Conservation (phyloP, 2,797 vertebrate genomes). For the Cephalopachus bancanus region DNA sequence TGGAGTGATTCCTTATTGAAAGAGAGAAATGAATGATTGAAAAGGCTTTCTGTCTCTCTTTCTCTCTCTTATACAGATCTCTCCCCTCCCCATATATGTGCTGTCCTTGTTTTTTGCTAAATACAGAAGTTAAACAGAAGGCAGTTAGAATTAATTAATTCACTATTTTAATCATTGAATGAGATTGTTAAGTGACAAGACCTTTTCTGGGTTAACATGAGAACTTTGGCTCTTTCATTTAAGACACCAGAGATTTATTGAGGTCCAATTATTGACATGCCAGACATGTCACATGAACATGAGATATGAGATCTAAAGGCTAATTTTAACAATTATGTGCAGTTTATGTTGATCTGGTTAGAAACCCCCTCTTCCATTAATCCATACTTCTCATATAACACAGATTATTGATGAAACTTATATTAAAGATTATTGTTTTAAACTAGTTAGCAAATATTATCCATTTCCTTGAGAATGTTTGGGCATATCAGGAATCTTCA, state of each 20-base stretch:
- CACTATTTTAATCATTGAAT: background rate
- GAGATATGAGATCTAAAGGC: background rate
- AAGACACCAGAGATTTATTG: background rate
- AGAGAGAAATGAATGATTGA: background rate
- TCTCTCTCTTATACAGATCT: background rate
- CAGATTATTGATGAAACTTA: background rate
- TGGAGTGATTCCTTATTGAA: background rate
- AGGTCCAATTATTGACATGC: background rate
- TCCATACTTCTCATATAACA: background rate
- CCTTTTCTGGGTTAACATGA: background rate
- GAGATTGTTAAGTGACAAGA: background rate
- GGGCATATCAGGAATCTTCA: background rate
- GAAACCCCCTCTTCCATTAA: background rate
- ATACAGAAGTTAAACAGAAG: background rate
- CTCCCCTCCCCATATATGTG: background rate
- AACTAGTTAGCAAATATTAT: background rate
- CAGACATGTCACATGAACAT: background rate
- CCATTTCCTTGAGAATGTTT: constrained; percentile 2
- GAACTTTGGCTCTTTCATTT: constrained; percentile 27
- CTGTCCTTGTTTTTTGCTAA: constrained; percentile 36
- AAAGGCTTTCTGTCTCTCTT: background rate
- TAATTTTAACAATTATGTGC: background rate
- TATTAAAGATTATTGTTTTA: background rate
- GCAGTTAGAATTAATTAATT: background rate
- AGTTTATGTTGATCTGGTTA: background rate